phyloP scores from a whole-genome alignment of 2,113 vertebrate genomes.

The Acinonyx jubatus region DNA sequence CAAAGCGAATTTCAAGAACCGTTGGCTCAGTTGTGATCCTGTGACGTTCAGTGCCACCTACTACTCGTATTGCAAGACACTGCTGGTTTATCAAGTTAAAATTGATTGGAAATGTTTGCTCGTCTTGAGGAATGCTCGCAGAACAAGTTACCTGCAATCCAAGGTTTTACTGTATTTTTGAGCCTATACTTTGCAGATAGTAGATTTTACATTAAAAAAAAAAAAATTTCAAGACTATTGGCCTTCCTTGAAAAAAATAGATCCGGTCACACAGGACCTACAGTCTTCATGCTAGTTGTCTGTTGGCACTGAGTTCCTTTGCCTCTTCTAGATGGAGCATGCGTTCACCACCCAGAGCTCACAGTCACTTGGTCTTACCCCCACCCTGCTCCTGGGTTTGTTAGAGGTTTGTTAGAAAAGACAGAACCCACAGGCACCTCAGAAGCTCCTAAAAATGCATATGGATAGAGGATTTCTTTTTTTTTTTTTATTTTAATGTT shows the following conservation, averaged over 20 bases:
- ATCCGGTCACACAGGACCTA: background rate
- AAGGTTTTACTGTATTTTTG: background rate
- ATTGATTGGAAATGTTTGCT: too few relatives aligned
- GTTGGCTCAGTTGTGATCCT: too few relatives aligned
- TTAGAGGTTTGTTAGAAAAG: background rate
- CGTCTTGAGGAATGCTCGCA: too few relatives aligned
- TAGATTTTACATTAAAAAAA: background rate
- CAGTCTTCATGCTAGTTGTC: background rate
- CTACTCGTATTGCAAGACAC: too few relatives aligned
- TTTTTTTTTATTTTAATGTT: too few relatives aligned
- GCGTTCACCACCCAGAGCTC: fast-evolving
- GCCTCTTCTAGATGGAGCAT: background rate
- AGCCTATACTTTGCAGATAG: background rate
- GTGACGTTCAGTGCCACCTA: too few relatives aligned
- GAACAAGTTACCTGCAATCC: too few relatives aligned
- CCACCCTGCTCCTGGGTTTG: background rate
- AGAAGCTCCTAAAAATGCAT: background rate
- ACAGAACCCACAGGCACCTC: background rate
- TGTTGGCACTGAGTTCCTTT: background rate
- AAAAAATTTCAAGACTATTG: background rate
- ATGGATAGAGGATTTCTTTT: background rate
- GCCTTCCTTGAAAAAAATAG: background rate
- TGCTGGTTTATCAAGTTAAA: too few relatives aligned
- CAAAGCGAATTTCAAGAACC: too few relatives aligned
- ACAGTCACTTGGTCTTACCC: background rate